Percentiles rank a stretch among this genome's conserved stretches.
phyloP scores from a whole-genome alignment of 1,140 invertebrate genomes.

The Brachystomella parvula region DNA sequence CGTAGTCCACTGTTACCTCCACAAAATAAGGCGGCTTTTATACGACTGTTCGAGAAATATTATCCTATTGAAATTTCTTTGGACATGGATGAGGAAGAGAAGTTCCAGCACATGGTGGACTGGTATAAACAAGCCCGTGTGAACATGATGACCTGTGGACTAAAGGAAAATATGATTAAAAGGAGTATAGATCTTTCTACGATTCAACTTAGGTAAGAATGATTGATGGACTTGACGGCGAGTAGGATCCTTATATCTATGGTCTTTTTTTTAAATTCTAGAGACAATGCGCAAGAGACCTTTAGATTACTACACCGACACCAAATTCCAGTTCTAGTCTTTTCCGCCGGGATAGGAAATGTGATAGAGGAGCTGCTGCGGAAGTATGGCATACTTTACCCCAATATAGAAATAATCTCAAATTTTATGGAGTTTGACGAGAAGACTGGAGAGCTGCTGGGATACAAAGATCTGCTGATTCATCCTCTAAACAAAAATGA shows the following conservation, averaged over 20 bases:
- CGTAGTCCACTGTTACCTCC: conserved; percentile 59
- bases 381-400: conserved; percentile 57
- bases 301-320: conserved; percentile 56
- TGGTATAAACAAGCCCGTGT: conserved; percentile 71
- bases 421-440: conserved; percentile 77
- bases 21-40: conserved; percentile 52
- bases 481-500: conserved; percentile 82
- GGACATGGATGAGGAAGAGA: conserved; percentile 61
- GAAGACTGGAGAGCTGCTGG: conserved; percentile 51
- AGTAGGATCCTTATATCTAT: background rate
- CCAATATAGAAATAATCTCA: conserved; percentile 70
- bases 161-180: conserved; percentile 55
- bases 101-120: conserved; percentile 71
- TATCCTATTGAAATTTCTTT: conserved; percentile 80
- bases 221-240: background rate
- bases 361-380: conserved; percentile 66
- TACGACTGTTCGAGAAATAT: conserved; percentile 58
- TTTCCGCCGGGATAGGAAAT: conserved; percentile 89
- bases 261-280: conserved; percentile 37
- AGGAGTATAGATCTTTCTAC: conserved; percentile 45
- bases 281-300: conserved; percentile 64
- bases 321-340: conserved; percentile 76
- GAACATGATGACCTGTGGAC: conserved; percentile 49
- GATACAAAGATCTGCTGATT: conserved; percentile 63
- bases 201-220: conserved; percentile 16